These are phyloP conservation scores for Sarcoramphus papa DNA, from an alignment of 2,797 vertebrate species.

Conservation along the genomic window DNA sequence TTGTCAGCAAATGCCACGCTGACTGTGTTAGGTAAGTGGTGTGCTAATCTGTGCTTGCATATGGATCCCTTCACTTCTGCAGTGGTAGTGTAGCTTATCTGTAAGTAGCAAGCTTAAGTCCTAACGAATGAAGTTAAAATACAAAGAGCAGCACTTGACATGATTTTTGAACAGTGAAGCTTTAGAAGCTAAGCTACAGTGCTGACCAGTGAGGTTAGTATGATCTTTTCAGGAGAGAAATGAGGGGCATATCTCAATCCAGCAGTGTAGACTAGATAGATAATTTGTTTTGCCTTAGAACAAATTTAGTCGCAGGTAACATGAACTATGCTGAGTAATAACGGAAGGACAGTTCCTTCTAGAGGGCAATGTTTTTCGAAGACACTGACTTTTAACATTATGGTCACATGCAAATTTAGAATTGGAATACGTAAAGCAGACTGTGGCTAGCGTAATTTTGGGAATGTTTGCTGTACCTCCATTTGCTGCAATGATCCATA, in stretches of 20 bases:
- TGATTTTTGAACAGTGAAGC: neutral
- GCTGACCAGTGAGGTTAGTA: neutral
- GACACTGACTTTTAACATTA: neutral
- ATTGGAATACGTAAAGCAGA: neutral
- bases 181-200: neutral
- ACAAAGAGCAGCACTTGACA: neutral
- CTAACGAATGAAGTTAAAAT: neutral
- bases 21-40: slow-evolving; percentile 72
- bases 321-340: neutral
- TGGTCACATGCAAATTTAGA: neutral
- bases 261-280: neutral
- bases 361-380: neutral
- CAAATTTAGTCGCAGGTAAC: neutral
- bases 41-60: neutral
- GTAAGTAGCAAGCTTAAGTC: neutral
- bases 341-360: neutral
- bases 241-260: neutral
- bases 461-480: neutral
- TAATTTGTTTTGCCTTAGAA: neutral
- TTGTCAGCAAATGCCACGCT: slow-evolving; percentile 78
- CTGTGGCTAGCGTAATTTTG: neutral
- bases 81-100: neutral
- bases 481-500: neutral
- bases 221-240: neutral
- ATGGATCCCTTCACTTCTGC: neutral